phyloP scores from a whole-genome alignment of 2,797 vertebrate genomes.

The Gephyroberyx darwinii region DNA sequence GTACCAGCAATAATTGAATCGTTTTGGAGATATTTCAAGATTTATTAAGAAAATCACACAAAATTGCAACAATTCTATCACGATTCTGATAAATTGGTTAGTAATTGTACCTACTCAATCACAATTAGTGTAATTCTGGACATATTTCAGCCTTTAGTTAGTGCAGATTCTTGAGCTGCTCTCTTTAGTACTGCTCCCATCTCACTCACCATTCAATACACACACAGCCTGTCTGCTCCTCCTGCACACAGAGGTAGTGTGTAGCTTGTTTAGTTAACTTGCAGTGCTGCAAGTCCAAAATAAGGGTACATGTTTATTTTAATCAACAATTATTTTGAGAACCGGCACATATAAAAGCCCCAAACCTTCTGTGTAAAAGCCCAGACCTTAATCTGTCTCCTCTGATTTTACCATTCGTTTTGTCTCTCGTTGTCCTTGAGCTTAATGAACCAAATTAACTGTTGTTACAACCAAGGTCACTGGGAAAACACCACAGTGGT shows the following conservation, averaged over 20 bases:
- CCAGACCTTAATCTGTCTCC: constrained; percentile 29
- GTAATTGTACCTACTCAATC: constrained; percentile 13
- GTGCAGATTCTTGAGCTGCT: background rate
- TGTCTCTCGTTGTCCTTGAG: constrained; percentile 28
- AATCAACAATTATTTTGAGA: constrained; percentile 18
- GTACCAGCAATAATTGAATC: constrained; percentile 1
- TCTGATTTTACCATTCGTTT: constrained; percentile 51
- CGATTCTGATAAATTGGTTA: constrained; percentile 9
- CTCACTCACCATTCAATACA: constrained; percentile 23
- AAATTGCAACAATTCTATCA: background rate
- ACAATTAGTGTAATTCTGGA: constrained; percentile 3
- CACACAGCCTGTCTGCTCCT: constrained; percentile 32
- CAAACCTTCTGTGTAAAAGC: constrained; percentile 21
- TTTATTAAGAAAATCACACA: constrained; percentile 1
- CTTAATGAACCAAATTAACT: constrained; percentile 55
- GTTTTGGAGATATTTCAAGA: background rate
- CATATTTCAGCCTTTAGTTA: constrained; percentile 4
- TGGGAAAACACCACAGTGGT: constrained; percentile 55
- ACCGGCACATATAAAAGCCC: constrained; percentile 5
- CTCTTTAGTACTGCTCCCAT: background rate
- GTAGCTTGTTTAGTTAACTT: constrained; percentile 36
- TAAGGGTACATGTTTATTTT: constrained; percentile 19
- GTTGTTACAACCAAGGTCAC: constrained; percentile 72
- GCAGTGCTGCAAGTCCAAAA: constrained; percentile 3
- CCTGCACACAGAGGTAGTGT: constrained; percentile 23